Evolutionary conservation across 2,888 invertebrate species (phyloP), one percentile per base, ranked within the genome.

Genomic region (Drosophila nr. perissopoda): DNA sequence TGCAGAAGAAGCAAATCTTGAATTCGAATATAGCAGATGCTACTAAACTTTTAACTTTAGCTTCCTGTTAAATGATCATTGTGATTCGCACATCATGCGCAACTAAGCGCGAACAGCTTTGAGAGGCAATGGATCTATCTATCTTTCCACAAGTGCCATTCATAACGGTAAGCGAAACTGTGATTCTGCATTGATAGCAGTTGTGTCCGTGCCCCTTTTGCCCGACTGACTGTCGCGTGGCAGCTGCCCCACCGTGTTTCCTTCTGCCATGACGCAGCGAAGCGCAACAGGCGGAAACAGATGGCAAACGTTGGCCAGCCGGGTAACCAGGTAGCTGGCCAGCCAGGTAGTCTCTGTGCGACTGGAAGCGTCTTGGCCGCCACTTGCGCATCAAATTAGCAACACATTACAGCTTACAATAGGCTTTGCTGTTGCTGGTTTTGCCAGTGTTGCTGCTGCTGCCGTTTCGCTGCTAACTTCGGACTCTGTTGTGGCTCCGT

Each of bases 351-450:
- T 34, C 71, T 71, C 48, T 69, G 21, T 51, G 27, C 16, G 13
- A 29, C 42, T 67, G 73, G 64, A 63, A 79, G 71, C 73, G 73
- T 69, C 84, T 73, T 64, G 71, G 64, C 34, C 54, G 34, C 68
- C 61, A 66, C 62, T 70, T 72, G 73, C 68, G 79, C 87, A 74
- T 86, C 81, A 86, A 84, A 89, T 84, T 86, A 84, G 89, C 89
- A 83, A 83, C 81, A 86, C 86, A 89, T 83, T 86, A 89, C 83
- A 74, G 76, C 70, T 63, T 85, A 70, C 70, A 74, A 53, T 57
- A 53, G 48, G 40, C 27, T 62, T 69, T 52, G 49, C 27, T 59
- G 67, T 54, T 36, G 60, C 16, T 42, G 33, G 6, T 48, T 29
- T 31, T 38, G 60, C 4, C 25, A 25, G 21, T 38, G 60, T 4